Conservation (phyloP, 2,888 invertebrate genomes). For the Aleiodes testaceus region DNA sequence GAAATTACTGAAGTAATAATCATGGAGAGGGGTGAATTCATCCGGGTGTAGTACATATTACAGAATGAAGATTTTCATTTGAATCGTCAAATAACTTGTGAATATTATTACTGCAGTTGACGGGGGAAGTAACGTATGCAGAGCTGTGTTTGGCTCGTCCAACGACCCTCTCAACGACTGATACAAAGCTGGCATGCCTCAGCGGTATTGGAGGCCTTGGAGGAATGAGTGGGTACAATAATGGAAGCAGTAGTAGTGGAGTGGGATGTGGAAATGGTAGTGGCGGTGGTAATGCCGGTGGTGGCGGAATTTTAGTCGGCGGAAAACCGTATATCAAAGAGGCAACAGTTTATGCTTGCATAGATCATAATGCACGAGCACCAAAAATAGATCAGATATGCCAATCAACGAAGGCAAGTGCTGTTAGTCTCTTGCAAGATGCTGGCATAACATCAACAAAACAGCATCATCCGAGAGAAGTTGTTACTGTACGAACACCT, state of each 20-base stretch:
- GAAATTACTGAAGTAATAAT: background rate
- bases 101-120: constrained; percentile 61
- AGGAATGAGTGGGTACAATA: constrained; percentile 56
- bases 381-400: constrained; percentile 64
- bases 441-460: constrained; percentile 46
- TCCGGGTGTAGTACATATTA: no score
- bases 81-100: background rate
- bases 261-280: no score
- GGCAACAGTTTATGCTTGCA: constrained; percentile 83
- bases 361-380: constrained; percentile 79
- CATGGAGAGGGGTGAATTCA: background rate
- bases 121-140: constrained; percentile 78
- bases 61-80: background rate
- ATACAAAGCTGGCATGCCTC: constrained; percentile 66
- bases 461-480: constrained; percentile 65
- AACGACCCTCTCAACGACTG: constrained; percentile 73
- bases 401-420: constrained; percentile 50
- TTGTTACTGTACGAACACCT: constrained; percentile 71
- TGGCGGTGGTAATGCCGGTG: constrained; percentile 51
- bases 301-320: constrained; percentile 72
- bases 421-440: constrained; percentile 51
- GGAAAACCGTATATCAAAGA: constrained; percentile 78
- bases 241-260: constrained; percentile 52
- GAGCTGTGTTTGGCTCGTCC: constrained; percentile 77
- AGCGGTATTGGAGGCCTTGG: constrained; percentile 64